Evolutionary conservation across 1,140 invertebrate species (phyloP).

Genomic region (Drosophila sproati): DNA sequence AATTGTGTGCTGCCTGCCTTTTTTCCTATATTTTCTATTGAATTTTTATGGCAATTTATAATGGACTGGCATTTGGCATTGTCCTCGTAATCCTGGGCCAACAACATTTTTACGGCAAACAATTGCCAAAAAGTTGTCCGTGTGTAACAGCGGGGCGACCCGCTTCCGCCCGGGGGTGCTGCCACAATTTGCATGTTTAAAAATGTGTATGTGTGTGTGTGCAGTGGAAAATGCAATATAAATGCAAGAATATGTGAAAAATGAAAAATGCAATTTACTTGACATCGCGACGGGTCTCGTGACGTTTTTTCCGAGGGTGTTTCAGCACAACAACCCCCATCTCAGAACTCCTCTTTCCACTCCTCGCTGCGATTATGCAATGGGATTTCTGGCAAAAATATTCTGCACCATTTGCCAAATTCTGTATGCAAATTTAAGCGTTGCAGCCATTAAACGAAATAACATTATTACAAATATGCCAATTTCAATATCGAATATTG

Average conservation of each 20-base stretch:
- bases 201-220: constrained; percentile 42
- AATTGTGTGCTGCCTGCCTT: constrained; percentile 47
- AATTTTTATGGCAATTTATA: constrained; percentile 82
- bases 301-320: constrained; percentile 56
- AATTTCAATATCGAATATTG: constrained; percentile 15
- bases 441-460: constrained; percentile 51
- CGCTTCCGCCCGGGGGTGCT: constrained; percentile 39
- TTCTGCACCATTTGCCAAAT: constrained; percentile 49
- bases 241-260: constrained; percentile 67
- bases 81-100: constrained; percentile 53
- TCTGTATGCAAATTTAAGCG: constrained; percentile 53
- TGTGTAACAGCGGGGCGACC: constrained; percentile 22
- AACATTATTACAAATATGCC: constrained; percentile 37
- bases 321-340: constrained; percentile 35
- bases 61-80: constrained; percentile 50
- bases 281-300: constrained; percentile 28
- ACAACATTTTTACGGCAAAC: constrained; percentile 64
- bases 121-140: constrained; percentile 47
- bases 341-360: not conserved
- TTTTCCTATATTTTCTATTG: constrained; percentile 71
- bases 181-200: constrained; percentile 81
- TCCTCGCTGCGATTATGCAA: not conserved
- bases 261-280: constrained; percentile 73
- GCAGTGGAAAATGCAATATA: constrained; percentile 51
- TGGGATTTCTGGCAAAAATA: constrained; percentile 9